Conservation (phyloP, 2,113 vertebrate genomes). For the Lagopus muta region DNA sequence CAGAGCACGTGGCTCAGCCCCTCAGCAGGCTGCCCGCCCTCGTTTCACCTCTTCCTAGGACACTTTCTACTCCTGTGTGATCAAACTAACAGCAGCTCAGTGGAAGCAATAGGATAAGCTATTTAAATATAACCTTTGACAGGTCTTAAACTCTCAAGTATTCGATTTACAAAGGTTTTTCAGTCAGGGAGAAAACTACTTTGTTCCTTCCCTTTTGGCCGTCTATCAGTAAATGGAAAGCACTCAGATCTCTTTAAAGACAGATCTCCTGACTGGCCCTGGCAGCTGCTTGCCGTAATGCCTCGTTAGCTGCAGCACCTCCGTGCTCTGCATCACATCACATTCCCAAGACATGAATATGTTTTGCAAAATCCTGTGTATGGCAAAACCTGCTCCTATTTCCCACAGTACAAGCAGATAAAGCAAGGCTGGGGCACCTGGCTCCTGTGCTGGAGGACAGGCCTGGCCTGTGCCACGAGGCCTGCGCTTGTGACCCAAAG, state of each 20-base stretch:
- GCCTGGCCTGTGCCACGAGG: rapidly evolving
- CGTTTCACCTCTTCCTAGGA: rapidly evolving
- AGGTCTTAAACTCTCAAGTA: not conserved
- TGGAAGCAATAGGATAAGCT: not conserved
- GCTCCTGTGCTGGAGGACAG: not conserved
- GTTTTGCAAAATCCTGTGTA: rapidly evolving
- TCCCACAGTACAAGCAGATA: rapidly evolving
- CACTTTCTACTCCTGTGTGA: rapidly evolving
- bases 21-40: rapidly evolving
- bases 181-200: not conserved
- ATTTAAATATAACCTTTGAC: not conserved
- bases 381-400: not conserved
- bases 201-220: not conserved
- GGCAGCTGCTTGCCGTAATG: not conserved
- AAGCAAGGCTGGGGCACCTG: not conserved
- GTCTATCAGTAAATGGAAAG: not conserved
- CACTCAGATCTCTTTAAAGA: not conserved
- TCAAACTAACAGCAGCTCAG: not conserved
- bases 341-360: rapidly evolving
- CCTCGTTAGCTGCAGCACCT: not conserved
- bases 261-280: not conserved
- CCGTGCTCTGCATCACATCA: rapidly evolving
- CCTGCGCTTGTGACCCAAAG: rapidly evolving
- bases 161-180: not conserved
- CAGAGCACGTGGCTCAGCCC: not conserved